These are phyloP conservation scores for Trinectes maculatus DNA, from an alignment of 2,113 vertebrate species.

Conservation along the genomic window DNA sequence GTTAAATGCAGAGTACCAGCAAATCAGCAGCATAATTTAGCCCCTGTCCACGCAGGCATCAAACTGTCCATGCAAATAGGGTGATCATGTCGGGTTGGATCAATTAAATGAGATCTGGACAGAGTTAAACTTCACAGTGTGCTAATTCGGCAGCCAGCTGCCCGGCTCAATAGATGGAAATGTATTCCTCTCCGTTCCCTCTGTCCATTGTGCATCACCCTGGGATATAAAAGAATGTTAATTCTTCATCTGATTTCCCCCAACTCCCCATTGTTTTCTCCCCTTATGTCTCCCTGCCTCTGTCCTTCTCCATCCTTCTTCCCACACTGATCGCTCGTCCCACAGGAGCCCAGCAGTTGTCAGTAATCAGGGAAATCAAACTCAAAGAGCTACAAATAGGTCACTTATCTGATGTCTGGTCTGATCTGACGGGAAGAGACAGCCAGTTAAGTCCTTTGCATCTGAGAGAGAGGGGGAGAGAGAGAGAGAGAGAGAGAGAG, in stretches of 20 bases:
- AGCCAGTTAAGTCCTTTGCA: slow-evolving; percentile 58
- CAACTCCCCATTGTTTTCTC: slow-evolving; percentile 33
- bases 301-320: slow-evolving; percentile 51
- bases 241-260: slow-evolving; percentile 69
- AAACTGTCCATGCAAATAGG: slow-evolving; percentile 48
- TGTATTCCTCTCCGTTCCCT: slow-evolving; percentile 51
- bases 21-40: slow-evolving; percentile 48
- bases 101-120: slow-evolving; percentile 66
- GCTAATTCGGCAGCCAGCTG: slow-evolving; percentile 64
- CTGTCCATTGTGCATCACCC: slow-evolving; percentile 48
- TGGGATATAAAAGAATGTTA: slow-evolving; percentile 58
- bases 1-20: slow-evolving; percentile 14
- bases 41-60: slow-evolving; percentile 48
- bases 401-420: slow-evolving; percentile 76
- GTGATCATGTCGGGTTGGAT: slow-evolving; percentile 44
- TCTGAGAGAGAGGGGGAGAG: slow-evolving; percentile 38
- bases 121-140: slow-evolving; percentile 53
- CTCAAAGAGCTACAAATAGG: slow-evolving; percentile 77
- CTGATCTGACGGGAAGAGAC: slow-evolving; percentile 66
- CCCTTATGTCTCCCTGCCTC: slow-evolving; percentile 34
- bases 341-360: slow-evolving; percentile 73
- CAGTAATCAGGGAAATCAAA: slow-evolving; percentile 80
- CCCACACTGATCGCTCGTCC: slow-evolving; percentile 71
- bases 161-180: slow-evolving; percentile 66
- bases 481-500: slow-evolving; percentile 10